Evolutionary conservation across 2,888 invertebrate genomes (phyloP).

Genomic region (Tethea ocularis): DNA sequence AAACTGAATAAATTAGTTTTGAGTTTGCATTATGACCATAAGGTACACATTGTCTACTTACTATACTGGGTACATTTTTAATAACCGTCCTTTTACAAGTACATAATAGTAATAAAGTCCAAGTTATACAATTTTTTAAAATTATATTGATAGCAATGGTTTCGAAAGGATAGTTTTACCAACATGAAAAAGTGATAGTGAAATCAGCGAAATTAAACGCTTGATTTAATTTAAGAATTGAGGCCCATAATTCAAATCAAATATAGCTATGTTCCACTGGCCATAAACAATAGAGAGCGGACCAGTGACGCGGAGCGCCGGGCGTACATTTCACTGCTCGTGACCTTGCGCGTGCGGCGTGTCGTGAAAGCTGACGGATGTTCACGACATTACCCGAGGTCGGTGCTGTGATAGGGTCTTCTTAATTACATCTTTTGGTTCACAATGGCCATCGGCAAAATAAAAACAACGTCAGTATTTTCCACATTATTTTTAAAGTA

Average conservation of each 20-base stretch:
- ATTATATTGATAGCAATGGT: neutral
- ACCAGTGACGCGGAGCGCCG: constrained; percentile 2
- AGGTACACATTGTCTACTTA: no score
- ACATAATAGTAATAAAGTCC: no score
- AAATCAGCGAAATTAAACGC: neutral
- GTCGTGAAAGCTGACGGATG: constrained; percentile 22
- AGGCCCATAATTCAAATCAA: neutral
- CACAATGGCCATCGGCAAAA: no score
- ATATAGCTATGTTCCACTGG: neutral
- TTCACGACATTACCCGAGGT: constrained; percentile 1
- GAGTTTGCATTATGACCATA: no score
- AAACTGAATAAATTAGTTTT: no score
- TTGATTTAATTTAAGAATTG: neutral
- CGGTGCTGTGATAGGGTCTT: constrained; percentile 12
- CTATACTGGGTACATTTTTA: no score
- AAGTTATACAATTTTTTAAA: no score
- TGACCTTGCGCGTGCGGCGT: constrained; percentile 42
- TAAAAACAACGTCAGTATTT: no score
- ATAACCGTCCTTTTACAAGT: no score
- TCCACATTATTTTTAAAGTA: no score
- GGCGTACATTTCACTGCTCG: constrained; percentile 33
- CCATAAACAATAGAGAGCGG: constrained; percentile 3
- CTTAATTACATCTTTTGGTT: constrained; percentile 20
- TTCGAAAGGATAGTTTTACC: neutral
- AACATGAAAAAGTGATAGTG: neutral